Evolutionary conservation across 2,797 vertebrate genomes (phyloP).

Genomic region (Premnoplex brunnescens): DNA sequence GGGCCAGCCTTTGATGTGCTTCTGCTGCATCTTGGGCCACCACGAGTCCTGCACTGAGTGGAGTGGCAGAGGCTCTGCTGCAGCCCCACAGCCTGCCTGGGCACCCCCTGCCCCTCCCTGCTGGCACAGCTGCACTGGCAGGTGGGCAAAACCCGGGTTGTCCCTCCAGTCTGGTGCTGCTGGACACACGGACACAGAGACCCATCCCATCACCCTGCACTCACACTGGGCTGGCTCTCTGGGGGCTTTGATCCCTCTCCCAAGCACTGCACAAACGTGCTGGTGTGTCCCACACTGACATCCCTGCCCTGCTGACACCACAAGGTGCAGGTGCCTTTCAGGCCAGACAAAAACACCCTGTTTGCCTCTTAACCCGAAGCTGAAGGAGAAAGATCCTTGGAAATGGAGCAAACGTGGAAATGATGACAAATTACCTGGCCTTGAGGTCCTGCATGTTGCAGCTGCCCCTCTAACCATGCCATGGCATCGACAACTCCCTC

Average conservation of each 20-base stretch:
- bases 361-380: not conserved
- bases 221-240: not conserved
- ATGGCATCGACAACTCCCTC: not conserved
- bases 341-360: rapidly evolving
- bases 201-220: not conserved
- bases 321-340: rapidly evolving
- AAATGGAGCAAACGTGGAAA: not conserved
- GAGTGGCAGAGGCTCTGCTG: not conserved
- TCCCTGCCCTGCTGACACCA: not conserved
- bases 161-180: not conserved
- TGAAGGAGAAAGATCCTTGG: not conserved
- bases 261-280: not conserved
- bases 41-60: not conserved
- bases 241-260: not conserved
- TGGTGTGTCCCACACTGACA: not conserved
- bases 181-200: not conserved
- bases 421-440: rapidly evolving
- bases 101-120: not conserved
- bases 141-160: rapidly evolving
- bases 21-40: not conserved
- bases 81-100: not conserved
- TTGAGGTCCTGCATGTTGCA: not conserved
- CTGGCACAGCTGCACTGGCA: not conserved
- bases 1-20: not conserved
- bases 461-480: not conserved